Conservation (phyloP, 2,797 vertebrate genomes). For the Loris lydekkerianus region DNA sequence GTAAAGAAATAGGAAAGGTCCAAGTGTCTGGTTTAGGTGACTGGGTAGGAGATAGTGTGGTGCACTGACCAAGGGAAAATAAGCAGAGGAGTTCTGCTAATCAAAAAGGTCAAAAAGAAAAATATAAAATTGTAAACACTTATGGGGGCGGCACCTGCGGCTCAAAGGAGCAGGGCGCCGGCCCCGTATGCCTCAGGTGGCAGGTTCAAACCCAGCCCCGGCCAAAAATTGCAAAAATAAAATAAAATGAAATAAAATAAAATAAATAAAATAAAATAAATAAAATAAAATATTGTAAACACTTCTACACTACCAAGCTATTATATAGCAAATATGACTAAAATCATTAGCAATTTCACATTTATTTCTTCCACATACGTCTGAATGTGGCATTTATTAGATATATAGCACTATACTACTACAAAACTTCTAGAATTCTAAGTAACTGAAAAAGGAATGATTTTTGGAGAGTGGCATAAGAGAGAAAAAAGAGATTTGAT, state of each 20-base stretch:
- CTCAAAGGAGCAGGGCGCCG: too few species aligned
- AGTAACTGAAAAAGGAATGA: conserved; percentile 12
- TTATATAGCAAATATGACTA: conserved; percentile 35
- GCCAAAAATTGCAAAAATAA: too few species aligned
- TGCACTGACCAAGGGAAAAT: background rate
- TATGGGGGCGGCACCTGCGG: too few species aligned
- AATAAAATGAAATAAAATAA: too few species aligned
- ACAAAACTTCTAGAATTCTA: conserved; percentile 35
- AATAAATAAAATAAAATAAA: too few species aligned
- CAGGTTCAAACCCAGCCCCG: too few species aligned
- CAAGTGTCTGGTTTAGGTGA: background rate
- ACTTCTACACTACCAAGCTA: background rate
- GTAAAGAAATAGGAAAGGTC: background rate
- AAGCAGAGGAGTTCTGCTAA: background rate
- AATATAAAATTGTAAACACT: background rate
- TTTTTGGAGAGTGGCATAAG: background rate
- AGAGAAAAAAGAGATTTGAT: background rate
- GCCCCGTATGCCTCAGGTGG: too few species aligned
- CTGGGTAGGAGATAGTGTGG: background rate
- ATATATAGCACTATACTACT: background rate
- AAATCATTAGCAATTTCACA: background rate
- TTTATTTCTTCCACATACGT: background rate
- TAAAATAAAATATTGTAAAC: too few species aligned
- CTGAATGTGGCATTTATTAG: conserved; percentile 38
- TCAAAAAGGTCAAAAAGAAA: background rate